These are phyloP conservation scores for Epizoanthus fatuus DNA, from an alignment of 92 coral and sea anemone genomes.

Conservation along the genomic window DNA sequence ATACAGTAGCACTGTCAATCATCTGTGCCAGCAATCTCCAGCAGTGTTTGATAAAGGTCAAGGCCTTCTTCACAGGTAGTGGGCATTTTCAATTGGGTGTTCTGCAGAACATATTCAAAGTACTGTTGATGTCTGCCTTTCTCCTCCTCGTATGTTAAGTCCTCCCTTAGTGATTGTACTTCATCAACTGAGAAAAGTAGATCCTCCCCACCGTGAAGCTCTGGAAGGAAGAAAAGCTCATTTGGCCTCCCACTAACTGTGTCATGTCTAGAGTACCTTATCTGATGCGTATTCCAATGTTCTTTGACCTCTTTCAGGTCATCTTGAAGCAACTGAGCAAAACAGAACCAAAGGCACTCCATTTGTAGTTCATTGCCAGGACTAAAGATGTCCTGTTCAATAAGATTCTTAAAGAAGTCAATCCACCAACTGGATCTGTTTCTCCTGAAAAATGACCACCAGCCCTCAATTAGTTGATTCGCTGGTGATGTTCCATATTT, in stretches of 20 bases:
- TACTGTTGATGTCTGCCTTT: conserved; percentile 61
- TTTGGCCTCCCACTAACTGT: conserved; percentile 80
- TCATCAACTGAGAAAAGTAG: conserved; percentile 61
- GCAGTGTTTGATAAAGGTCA: conserved; percentile 50
- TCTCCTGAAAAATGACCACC: conserved; percentile 60
- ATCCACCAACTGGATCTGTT: conserved; percentile 73
- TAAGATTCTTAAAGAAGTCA: conserved; percentile 66
- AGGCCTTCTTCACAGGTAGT: conserved; percentile 57
- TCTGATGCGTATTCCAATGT: conserved; percentile 79
- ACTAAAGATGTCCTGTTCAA: conserved; percentile 54
- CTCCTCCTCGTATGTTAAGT: conserved; percentile 76
- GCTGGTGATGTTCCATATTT: conserved; percentile 64
- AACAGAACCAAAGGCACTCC: conserved; percentile 73
- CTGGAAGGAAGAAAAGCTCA: conserved; percentile 74
- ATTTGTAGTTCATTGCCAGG: conserved; percentile 61
- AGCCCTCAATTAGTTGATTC: conserved; percentile 61
- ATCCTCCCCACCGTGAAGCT: conserved; percentile 73
- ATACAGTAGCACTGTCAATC: neutral
- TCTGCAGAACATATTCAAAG: conserved; percentile 65
- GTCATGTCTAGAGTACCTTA: conserved; percentile 68
- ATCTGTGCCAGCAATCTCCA: conserved; percentile 58
- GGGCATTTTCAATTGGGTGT: conserved; percentile 62
- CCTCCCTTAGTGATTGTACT: conserved; percentile 70
- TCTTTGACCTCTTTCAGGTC: conserved; percentile 69
- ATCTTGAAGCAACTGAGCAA: conserved; percentile 60